Base-by-base conservation (phyloP, 1,140 invertebrate genomes). In the Babylonia areolata region DNA sequence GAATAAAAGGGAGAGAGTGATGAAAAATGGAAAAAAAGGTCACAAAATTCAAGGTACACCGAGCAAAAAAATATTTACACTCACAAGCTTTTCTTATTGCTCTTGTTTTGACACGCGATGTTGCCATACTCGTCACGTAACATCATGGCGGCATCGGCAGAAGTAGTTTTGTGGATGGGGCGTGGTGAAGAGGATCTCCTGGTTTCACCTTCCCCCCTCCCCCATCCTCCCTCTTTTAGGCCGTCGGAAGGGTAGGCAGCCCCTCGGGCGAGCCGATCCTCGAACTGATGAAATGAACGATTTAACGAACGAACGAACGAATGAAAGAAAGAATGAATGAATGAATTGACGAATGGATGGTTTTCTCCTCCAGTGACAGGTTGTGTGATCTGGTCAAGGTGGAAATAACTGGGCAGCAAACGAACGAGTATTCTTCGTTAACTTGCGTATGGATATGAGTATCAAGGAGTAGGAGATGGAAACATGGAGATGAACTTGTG, bases 71-170 rank as follows among this genome's bases (percentile, higher is more conserved):
- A 40, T 35, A 11, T 1, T 9, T n/a, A 33, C 73, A 77, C 78
- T 79, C 46, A 79, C 78, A 79, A 46, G 6, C 78, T 79, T 42
- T 31, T 28, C 39, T 79, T 79, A 31, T 40, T 31, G 28, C 46
- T 79, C 39, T 40, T 79, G 39, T 40, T 64, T 6, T 23, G 6
- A 17, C 17, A 20, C 37, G 39, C 87, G 82, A 87, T 58, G 78
- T 85, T 75, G 78, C 88, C 81, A 75, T 84, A 77, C 11, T 86
- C 86, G 17, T 90, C 89, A n/a, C 84, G 42, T 15, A 88, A 85
- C 89, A 90, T 88, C 89, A 90, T 90, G n/a, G 89, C 87, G 20
- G 89, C 86, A 37, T 90, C 89, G 6, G 89, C 89, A 15, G 88
- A 89, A 39, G 87, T 89, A 20, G 89, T 90, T 81, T 89, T 90